Conservation (phyloP, 2,797 vertebrate genomes). For the Myotis daubentonii region DNA sequence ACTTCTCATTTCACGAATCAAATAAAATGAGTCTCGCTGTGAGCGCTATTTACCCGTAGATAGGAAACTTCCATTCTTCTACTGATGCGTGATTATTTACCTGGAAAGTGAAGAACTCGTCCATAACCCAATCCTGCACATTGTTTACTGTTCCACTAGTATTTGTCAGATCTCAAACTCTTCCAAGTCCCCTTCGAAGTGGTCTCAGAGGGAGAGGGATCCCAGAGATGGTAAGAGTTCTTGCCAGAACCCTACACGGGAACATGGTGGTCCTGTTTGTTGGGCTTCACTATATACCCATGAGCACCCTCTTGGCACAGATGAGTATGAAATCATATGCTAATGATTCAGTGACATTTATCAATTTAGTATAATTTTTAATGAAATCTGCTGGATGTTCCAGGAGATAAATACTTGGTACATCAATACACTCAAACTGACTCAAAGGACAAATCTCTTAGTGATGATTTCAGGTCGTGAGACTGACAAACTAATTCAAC, state of each 20-base stretch:
- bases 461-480: conserved; percentile 10
- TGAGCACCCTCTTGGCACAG: background rate
- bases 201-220: background rate
- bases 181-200: background rate
- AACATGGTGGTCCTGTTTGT: background rate
- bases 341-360: conserved; percentile 52
- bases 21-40: background rate
- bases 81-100: background rate
- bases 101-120: conserved; percentile 6
- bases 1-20: background rate
- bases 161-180: background rate
- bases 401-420: conserved; percentile 1
- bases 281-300: background rate
- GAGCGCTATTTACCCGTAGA: background rate
- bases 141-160: background rate
- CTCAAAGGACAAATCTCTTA: conserved; percentile 41
- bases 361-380: conserved; percentile 46
- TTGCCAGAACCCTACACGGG: background rate
- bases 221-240: background rate
- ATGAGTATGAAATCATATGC: background rate
- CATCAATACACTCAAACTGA: conserved; percentile 5
- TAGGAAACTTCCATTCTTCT: background rate
- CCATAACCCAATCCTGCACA: background rate
- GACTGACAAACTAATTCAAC: background rate
- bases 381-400: conserved; percentile 47